A percentile compares a stretch with the other conserved stretches of the same genome.
phyloP scores from a whole-genome alignment of 2,113 vertebrate genomes.

The Hassar affinis region DNA sequence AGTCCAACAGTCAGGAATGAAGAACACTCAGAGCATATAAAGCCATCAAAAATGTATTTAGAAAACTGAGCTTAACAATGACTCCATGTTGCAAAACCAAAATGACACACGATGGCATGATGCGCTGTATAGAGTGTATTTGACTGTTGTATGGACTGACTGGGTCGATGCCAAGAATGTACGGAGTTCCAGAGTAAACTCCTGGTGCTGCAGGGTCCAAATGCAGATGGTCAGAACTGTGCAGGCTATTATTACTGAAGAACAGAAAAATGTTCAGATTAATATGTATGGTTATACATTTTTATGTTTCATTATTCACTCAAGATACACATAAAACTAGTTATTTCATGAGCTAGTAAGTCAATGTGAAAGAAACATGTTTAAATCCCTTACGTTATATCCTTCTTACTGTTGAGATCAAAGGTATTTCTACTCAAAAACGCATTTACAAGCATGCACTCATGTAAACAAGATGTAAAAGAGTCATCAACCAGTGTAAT shows the following conservation, averaged over 20 bases:
- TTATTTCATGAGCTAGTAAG: background rate
- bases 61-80: background rate
- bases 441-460: too few species aligned
- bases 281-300: background rate
- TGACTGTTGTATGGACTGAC: conserved; percentile 42
- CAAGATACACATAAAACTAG: background rate
- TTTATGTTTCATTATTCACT: background rate
- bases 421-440: too few species aligned
- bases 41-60: background rate
- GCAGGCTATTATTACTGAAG: conserved; percentile 55
- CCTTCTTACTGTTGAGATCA: background rate
- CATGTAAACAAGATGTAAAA: too few species aligned
- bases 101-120: background rate
- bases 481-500: too few species aligned
- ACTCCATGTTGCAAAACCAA: background rate
- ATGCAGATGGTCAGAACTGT: conserved; percentile 45
- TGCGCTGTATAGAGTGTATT: background rate
- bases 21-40: background rate
- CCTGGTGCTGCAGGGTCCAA: conserved; percentile 55
- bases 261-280: background rate
- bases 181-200: conserved; percentile 59
- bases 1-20: background rate
- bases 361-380: background rate
- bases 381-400: background rate
- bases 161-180: conserved; percentile 61